Base-by-base conservation (phyloP, 2,888 invertebrate species). In the Drosophila kanekoi region DNA sequence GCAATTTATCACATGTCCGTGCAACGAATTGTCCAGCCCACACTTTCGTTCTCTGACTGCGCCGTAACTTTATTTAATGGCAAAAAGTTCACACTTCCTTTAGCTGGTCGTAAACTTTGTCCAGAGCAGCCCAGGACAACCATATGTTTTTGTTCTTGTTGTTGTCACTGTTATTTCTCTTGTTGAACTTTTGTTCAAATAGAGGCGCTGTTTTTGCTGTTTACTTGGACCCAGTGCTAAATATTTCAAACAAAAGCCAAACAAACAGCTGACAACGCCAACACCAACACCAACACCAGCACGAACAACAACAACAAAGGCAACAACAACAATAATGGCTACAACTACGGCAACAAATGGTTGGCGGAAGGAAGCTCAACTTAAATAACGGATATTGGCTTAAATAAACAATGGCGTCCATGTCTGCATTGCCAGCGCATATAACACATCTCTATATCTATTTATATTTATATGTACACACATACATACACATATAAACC, bases 301-400 rank as follows among this genome's bases (percentile, higher is more conserved):
- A 28, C 2, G 8, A 28, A 8, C 28, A 28, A 8, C 8, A 28
- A 8, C 28, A 28, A 57, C 43, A 60, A 48, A 47, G 48, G 16
- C 51, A 59, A 54, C 60, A 63, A 59, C 35, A 56, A 47, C 43
- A 58, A 59, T 49, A 62, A 63, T 51, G 48, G 44, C 47, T 38
- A 49, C 44, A 49, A 56, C 23, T 41, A 49, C 49, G 58, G 62
- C 75, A 75, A 81, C 83, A 84, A 87, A 79, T 81, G 72, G 81
- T 71, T 74, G 66, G 69, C 85, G 87, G 87, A 85, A 84, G 84
- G 84, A 85, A 85, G 77, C 79, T 57, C 81, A 85, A 82, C 84
- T 87, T 85, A 85, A 85, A 85, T 85, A 85, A 81, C 87, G 84
- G 84, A 85, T 85, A 85, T 85, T 85, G 87, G 86, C 86, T 85